Evolutionary conservation across 1,140 invertebrate genomes (phyloP).

Genomic region (Mycetomoellerius zeteki): DNA sequence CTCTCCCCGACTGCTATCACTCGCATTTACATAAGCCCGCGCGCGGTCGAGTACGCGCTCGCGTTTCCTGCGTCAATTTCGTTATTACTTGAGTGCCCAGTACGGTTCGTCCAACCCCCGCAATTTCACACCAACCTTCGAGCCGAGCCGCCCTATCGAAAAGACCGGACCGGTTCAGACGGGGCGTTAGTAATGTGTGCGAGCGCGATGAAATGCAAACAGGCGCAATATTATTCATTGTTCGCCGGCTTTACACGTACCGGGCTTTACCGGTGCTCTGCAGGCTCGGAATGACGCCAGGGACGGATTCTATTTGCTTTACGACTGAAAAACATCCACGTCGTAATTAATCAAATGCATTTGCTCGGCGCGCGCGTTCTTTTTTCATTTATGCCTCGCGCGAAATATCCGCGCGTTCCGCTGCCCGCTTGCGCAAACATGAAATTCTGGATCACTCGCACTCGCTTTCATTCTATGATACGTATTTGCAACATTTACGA

Average conservation of each 20-base stretch:
- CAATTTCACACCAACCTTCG: constrained; percentile 40
- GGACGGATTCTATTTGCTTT: constrained; percentile 58
- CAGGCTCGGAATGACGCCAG: constrained; percentile 58
- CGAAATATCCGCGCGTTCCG: constrained; percentile 26
- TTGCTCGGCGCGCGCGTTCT: neutral
- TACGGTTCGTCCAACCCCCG: constrained; percentile 36
- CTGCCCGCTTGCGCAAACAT: constrained; percentile 25
- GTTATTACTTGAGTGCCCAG: constrained; percentile 74
- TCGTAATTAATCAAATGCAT: constrained; percentile 61
- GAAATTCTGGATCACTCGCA: neutral
- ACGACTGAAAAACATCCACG: constrained; percentile 48
- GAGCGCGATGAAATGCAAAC: constrained; percentile 67
- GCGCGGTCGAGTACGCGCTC: constrained; percentile 27
- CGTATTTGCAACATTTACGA: constrained; percentile 43
- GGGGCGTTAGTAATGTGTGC: constrained; percentile 63
- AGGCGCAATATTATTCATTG: constrained; percentile 63
- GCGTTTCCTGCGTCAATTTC: constrained; percentile 73
- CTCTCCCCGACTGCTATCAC: constrained; percentile 57
- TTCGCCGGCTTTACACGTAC: constrained; percentile 52
- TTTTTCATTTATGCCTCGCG: constrained; percentile 15
- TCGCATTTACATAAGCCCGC: constrained; percentile 74
- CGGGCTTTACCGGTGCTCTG: constrained; percentile 44
- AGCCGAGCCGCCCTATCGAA: constrained; percentile 31
- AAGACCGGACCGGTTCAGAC: constrained; percentile 58
- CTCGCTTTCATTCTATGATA: constrained; percentile 23